Base-by-base conservation (phyloP, 1,140 invertebrate genomes). In the Drosophila seguyi region DNA sequence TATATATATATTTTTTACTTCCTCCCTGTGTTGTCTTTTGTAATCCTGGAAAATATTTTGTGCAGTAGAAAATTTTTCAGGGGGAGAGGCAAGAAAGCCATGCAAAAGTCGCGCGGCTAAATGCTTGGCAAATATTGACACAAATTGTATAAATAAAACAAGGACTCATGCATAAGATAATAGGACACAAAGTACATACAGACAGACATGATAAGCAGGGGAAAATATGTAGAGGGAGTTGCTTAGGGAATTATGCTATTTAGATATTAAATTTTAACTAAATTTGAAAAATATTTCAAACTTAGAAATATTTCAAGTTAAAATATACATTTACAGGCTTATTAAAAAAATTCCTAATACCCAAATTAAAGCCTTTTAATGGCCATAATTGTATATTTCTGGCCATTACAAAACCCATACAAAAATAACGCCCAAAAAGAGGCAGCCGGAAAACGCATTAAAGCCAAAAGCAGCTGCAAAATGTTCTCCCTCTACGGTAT, bases 91-190 rank as follows among this genome's bases (percentile, higher is more conserved):
- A 27, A 44, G 55, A 42, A 52, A 45, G 31, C 22, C 27, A 34
- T 14, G 29, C 31, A 27, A 67, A 81, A 81, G 68, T 67, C 66
- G 61, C 47, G 58, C 52, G 52, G 75, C 61, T 87, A 86, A 86
- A 82, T 79, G 83, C 83, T 86, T 65, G 44, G 39, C 83, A 86
- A 86, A 86, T 86, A 86, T 86, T 86, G 71, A 72, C 79, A 79
- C 66, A 87, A 79, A 72, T 48, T 57, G 71, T 58, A 83, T 83
- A 83, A 83, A 83, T 83, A 83, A 83, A 83, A 59, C 80, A 83
- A 39, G 75, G 75, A 62, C 52, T 53, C 68, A 79, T 79, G 57
- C 74, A 86, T 79, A 81, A 66, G 53, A 75, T 74, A 78, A 77
- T 41, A 66, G 41, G 41, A 48, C 53, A 75, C 16, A n/a, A 58